Base-by-base conservation (phyloP, 2,888 invertebrate genomes). In the Melanotus villosus region DNA sequence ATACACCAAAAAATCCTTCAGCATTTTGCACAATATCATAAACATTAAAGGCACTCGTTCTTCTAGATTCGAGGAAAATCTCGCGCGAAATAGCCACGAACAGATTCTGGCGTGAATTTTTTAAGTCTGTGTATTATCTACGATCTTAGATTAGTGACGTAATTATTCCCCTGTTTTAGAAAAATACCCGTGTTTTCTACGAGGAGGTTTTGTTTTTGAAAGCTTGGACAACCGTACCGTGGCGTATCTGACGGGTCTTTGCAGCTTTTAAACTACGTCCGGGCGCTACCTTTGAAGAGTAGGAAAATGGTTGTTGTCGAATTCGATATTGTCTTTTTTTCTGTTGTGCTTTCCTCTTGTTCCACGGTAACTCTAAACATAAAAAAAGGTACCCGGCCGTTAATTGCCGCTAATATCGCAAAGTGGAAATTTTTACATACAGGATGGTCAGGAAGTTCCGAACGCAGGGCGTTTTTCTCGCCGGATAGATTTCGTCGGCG, bases 141-240 rank as follows among this genome's bases (percentile, higher is more conserved):
- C n/a, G 21, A 45, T 41, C 0, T 6, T 1, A 16, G 2, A 6
- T 19, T 7, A 43, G 10, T n/a, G n/a, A n/a, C n/a, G n/a, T n/a
- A n/a, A n/a, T n/a, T n/a, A n/a, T 45, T 19, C 21, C 10, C 45
- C 21, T 2, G n/a, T 23, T 21, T 4, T n/a, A 47, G 19, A 47
- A 43, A 43, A 47, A 23, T 47, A 47, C 47, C 47, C 23, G 47
- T n/a, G 10, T 9, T 41, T 47, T 6, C n/a, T 23, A 4, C n/a
- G 12, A 21, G 47, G 47, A 23, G 0, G 10, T 12, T 19, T 21
- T 21, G 3, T n/a, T 2, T 18, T 43, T 43, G 19, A 19, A 19
- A 10, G 19, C 5, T 47, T 47, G 5, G 10, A 47, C 16, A 6
- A 47, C 9, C 45, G 21, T 21, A 4, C n/a, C n/a, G 19, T 10